These are phyloP conservation scores for Propithecus deckenii DNA, from an alignment of 2,797 vertebrate species.

Conservation along the genomic window DNA sequence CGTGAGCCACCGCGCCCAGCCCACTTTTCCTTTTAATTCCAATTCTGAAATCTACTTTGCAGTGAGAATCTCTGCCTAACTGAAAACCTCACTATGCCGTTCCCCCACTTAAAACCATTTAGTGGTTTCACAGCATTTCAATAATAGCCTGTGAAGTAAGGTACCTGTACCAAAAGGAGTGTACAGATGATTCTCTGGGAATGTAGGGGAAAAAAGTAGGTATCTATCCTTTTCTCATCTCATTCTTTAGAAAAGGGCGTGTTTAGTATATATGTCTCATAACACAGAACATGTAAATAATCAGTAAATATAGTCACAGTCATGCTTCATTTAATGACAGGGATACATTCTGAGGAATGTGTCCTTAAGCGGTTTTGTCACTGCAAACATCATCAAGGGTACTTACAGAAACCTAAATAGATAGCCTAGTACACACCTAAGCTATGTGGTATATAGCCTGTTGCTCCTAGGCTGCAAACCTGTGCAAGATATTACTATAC, in stretches of 20 bases:
- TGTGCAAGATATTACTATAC: background rate
- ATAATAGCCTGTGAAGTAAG: background rate
- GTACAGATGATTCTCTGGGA: background rate
- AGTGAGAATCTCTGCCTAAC: background rate
- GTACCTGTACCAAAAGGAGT: background rate
- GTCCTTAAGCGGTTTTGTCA: background rate
- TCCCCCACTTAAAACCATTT: background rate
- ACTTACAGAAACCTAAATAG: background rate
- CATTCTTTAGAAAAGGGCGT: background rate
- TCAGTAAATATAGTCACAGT: background rate
- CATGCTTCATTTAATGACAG: background rate
- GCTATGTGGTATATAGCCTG: background rate
- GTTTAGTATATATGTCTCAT: background rate
- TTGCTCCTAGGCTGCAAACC: background rate
- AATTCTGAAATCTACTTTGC: background rate
- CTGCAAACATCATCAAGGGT: background rate
- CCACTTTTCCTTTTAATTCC: background rate
- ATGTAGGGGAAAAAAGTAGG: background rate
- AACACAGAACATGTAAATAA: background rate
- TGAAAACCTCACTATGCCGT: background rate
- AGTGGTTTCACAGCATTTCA: background rate
- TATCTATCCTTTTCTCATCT: background rate
- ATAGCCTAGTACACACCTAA: background rate
- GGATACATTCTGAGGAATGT: background rate
- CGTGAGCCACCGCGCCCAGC: too few species aligned